A percentile compares a stretch with the other conserved stretches of the same genome.
Evolutionary conservation across 2,113 vertebrate species (phyloP).

Genomic region (Daboia siamensis): DNA sequence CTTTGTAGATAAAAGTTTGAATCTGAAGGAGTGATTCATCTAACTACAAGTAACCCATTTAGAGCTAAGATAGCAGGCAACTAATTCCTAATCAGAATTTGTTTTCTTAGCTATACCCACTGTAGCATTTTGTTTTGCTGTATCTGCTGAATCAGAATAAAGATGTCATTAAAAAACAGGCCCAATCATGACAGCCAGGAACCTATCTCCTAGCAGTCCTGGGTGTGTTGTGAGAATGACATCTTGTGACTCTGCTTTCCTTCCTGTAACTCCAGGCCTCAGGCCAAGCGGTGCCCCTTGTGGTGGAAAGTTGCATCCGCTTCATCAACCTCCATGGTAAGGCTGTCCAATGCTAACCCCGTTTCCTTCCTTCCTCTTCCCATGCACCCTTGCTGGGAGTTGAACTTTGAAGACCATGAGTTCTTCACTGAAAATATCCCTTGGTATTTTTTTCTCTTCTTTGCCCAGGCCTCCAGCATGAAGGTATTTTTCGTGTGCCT

Average conservation of each 20-base stretch:
- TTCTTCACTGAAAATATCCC: neutral
- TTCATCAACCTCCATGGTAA: slow-evolving; percentile 83
- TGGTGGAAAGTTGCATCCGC: slow-evolving; percentile 84
- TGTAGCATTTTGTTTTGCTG: neutral
- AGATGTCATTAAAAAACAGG: neutral
- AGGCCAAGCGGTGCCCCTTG: slow-evolving; percentile 75
- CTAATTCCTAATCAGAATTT: neutral
- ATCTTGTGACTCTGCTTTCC: neutral
- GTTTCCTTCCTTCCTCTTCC: neutral
- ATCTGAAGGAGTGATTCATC: neutral
- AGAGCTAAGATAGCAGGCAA: neutral
- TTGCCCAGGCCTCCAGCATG: slow-evolving; percentile 82
- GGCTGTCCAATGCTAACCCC: neutral
- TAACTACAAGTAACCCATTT: neutral
- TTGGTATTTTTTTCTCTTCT: neutral
- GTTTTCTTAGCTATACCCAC: neutral
- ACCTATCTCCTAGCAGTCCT: neutral
- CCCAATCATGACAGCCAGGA: neutral
- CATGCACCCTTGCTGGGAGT: neutral
- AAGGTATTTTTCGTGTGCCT: slow-evolving; percentile 88
- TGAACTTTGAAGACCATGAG: too few relatives aligned
- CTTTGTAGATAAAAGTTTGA: neutral
- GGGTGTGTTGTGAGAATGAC: neutral
- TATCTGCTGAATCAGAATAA: neutral
- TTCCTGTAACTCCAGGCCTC: slow-evolving; percentile 60